phyloP scores from a whole-genome alignment of 2,113 vertebrate species.

The Carettochelys insculpta region DNA sequence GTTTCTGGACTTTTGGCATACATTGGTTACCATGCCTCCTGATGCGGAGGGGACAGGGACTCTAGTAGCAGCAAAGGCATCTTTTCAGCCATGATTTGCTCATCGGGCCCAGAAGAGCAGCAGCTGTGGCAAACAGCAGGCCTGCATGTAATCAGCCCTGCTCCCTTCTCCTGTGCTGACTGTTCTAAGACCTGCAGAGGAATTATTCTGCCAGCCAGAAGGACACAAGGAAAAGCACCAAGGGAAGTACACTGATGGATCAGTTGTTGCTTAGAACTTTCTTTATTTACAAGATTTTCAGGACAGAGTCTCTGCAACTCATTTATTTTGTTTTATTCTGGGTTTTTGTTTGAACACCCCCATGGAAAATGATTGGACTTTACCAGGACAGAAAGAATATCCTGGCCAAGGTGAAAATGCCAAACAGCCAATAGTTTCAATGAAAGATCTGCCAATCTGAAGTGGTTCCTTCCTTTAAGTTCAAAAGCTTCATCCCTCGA shows the following conservation, averaged over 20 bases:
- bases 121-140: neutral
- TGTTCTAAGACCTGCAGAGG: neutral
- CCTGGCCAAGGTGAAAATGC: slow-evolving; percentile 18
- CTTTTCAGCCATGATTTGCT: neutral
- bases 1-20: slow-evolving; percentile 21
- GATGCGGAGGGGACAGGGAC: neutral
- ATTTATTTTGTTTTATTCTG: neutral
- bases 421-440: slow-evolving; percentile 42
- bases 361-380: slow-evolving; percentile 25
- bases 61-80: neutral
- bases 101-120: neutral
- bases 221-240: neutral
- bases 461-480: slow-evolving; percentile 20
- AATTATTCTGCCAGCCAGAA: slow-evolving; percentile 2
- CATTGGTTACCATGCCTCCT: neutral
- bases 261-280: slow-evolving; percentile 6
- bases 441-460: slow-evolving; percentile 35
- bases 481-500: slow-evolving; percentile 39
- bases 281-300: neutral
- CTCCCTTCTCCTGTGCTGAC: fast-evolving
- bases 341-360: slow-evolving; percentile 6
- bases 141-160: neutral
- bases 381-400: neutral
- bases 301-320: neutral
- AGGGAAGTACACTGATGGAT: slow-evolving; percentile 11